Evolutionary conservation across 1,140 invertebrate species (phyloP).

Genomic region (Cotesia glomerata): DNA sequence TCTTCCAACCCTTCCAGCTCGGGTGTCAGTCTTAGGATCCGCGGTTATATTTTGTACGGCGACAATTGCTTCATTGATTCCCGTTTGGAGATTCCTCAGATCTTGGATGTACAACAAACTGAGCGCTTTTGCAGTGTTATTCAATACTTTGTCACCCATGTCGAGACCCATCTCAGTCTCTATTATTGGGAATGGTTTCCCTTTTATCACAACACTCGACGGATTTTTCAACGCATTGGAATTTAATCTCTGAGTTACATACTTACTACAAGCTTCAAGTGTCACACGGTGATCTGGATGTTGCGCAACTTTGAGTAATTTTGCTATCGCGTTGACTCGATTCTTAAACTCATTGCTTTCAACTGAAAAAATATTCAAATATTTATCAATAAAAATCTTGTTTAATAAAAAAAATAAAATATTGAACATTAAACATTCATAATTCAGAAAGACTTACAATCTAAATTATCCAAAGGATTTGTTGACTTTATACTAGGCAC

Average conservation of each 20-base stretch:
- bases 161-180: conserved; percentile 75
- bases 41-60: conserved; percentile 91
- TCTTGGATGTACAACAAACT: conserved; percentile 91
- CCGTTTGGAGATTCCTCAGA: conserved; percentile 88
- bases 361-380: conserved; percentile 69
- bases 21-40: conserved; percentile 96
- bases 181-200: conserved; percentile 72
- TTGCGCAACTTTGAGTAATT: conserved; percentile 77
- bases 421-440: background rate
- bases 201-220: conserved; percentile 64
- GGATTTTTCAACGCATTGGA: conserved; percentile 72
- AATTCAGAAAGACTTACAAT: conserved; percentile 73
- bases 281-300: conserved; percentile 84
- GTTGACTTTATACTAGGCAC: conserved; percentile 74
- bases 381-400: conserved; percentile 25
- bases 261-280: conserved; percentile 75
- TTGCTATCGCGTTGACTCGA: conserved; percentile 79
- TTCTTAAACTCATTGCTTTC: conserved; percentile 81
- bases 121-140: conserved; percentile 82
- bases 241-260: conserved; percentile 73
- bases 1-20: conserved; percentile 89
- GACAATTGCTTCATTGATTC: conserved; percentile 94
- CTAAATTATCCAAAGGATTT: conserved; percentile 83
- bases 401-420: background rate
- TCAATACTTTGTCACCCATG: conserved; percentile 72